Base-by-base conservation (phyloP, 1,140 invertebrate genomes). In the Meloidogyne exigua region DNA sequence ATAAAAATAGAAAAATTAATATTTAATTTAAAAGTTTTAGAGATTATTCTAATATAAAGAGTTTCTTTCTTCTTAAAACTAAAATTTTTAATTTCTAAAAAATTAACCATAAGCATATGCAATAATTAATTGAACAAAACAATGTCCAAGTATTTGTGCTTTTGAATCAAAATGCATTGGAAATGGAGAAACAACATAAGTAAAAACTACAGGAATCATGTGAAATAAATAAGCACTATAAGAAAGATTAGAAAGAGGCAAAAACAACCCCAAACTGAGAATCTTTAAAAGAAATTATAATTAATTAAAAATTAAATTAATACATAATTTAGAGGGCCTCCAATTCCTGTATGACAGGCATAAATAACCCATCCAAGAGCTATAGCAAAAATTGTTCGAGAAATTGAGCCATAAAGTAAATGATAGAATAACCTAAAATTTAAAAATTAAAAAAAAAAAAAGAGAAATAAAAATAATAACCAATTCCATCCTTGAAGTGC, bases 181-280 rank as follows among this genome's bases (percentile, higher is more conserved):
- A 80, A 87, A 87, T 21, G 84, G 82, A 32, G 72, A 81, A 15
- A 87, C 71, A 36, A 87, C 68, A 62, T 87, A 87, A 13, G 85
- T 87, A 65, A 87, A 81, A 13, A 87, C 84, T 5, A 87, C 86
- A 7, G 85, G 85, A 36, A 87, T 83, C 85, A 87, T 87, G 71
- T 87, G 86, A 76, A 87, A 81, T 49, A 80, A 79, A 18, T 87
- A 87, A 57, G 84, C 86, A 39, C 82, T 83, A 68, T 87, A 87
- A 63, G 80, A 76, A 23, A 87, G 75, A 49, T 77, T 83, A 15
- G 86, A 87, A 12, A 87, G 68, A 11, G 85, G 85, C 25, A 87
- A 62, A 10, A 87, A 72, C 12, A 72, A 42, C 7, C 75, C 63
- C 18, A 77, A 68, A n/a, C 84, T 85, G 10, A 86, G 72, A 9